Evolutionary conservation across 1,140 invertebrate genomes (phyloP).

Genomic region (Oscheius sp.): DNA sequence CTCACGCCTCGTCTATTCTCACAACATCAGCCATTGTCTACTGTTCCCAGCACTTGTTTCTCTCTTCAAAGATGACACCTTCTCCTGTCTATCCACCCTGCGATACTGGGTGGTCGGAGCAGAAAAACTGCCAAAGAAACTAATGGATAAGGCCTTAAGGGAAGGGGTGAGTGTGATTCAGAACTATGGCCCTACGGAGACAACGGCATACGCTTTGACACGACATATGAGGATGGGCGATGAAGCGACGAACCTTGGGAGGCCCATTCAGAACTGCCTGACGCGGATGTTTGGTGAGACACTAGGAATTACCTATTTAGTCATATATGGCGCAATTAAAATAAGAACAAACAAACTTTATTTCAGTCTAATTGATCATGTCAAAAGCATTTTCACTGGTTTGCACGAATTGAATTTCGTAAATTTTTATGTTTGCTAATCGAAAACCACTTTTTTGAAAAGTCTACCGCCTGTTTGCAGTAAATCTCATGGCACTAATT

Average conservation of each 20-base stretch:
- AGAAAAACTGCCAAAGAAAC: slow-evolving; percentile 23
- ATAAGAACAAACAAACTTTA: not conserved
- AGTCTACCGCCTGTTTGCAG: no score
- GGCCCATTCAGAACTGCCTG: slow-evolving; percentile 21
- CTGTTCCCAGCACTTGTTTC: slow-evolving; percentile 38
- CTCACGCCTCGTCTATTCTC: not conserved
- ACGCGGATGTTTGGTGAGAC: not conserved
- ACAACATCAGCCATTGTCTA: slow-evolving; percentile 28
- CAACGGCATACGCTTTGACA: slow-evolving; percentile 34
- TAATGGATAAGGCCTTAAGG: slow-evolving; percentile 21
- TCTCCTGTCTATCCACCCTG: not conserved
- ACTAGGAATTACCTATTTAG: no score
- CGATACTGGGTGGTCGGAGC: slow-evolving; percentile 41
- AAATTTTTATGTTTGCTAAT: no score
- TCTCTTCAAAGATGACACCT: slow-evolving; percentile 24
- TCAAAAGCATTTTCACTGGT: no score
- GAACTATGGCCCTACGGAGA: slow-evolving; percentile 44
- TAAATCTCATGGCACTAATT: no score
- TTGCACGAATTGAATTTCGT: no score
- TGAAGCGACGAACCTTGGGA: slow-evolving; percentile 34
- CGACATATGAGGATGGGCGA: slow-evolving; percentile 34
- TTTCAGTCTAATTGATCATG: no score
- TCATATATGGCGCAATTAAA: not conserved
- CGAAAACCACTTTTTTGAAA: no score
- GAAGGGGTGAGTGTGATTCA: slow-evolving; percentile 35